phyloP scores from a whole-genome alignment of 2,888 invertebrate genomes.

The Tenthredo mesomela region DNA sequence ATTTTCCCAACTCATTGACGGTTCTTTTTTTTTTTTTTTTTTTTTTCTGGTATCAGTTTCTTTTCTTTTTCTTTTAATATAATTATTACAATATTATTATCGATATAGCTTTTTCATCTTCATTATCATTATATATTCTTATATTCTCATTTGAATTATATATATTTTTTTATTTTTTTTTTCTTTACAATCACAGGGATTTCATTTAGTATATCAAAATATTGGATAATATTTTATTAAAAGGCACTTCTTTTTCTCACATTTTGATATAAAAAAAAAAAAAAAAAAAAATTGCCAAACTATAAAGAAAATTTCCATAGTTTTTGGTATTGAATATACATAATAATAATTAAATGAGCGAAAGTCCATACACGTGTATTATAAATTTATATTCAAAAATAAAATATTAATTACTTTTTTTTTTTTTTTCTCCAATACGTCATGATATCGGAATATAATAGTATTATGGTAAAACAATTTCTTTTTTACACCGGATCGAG shows the following conservation, averaged over 20 bases:
- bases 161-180: neutral
- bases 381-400: neutral
- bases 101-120: neutral
- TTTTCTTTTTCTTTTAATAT: neutral
- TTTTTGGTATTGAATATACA: too few relatives aligned
- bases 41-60: neutral
- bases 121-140: too few relatives aligned
- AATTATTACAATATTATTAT: neutral
- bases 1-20: neutral
- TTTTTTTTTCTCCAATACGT: too few relatives aligned
- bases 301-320: neutral
- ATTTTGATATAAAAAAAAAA: neutral
- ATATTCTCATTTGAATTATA: neutral
- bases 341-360: neutral
- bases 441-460: constrained; percentile 72
- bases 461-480: constrained; percentile 51
- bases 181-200: neutral
- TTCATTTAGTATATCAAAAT: neutral
- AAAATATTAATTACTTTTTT: constrained; percentile 43
- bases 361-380: neutral
- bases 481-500: constrained; percentile 55
- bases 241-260: constrained; percentile 29
- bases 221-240: neutral
- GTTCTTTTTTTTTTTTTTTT: neutral
- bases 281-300: neutral